Evolutionary conservation across 53 echinoderm and acorn worm species (phyloP), one percentile per base, ranked within the genome.

Genomic region (Actinopyga echinites): DNA sequence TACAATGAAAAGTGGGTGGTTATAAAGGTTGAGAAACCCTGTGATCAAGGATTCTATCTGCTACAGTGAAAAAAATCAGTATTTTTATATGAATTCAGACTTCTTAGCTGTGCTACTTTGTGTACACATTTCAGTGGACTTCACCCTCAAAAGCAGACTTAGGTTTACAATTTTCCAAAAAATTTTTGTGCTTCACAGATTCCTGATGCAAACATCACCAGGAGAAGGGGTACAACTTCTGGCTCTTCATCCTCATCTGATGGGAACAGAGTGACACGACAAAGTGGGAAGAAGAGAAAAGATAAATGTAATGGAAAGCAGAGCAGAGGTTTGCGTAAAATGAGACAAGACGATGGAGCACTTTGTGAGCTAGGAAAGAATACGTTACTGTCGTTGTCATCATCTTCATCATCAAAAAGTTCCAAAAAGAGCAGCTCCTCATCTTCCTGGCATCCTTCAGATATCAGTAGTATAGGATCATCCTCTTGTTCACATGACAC

Each of bases 241-340:
- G 13, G 12, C n/a, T 32, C 32, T 30, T 68, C 38, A 22, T 68
- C 67, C 17, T 31, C 68, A 22, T 37, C 68, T 12, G 37, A 33
- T 68, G 21, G 34, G 22, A 68, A 38, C 13, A 19, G 5, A 36
- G n/a, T 19, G 5, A 28, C 75, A 11, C 43, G 10, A 13, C 22
- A 36, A 28, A 23, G 49, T 49, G 49, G 75, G 22, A 75, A 21
- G 30, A 75, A 60, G 20, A 54, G 88, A 4, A 84, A 84, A 59
- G 37, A 37, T 55, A 65, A 80, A 68, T 80, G 29, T 11, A 79
- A 53, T 35, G 57, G 57, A 15, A 88, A 75, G 63, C 71, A 79
- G 24, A 89, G 89, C 34, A 67, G 89, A 25, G 56, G 68, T 65
- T 84, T 66, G n/a, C 82, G 66, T 8, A 75, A 56, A 68, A 31